Conservation (phyloP, 2,888 invertebrate species). For the Tuberolachnus salignus region DNA sequence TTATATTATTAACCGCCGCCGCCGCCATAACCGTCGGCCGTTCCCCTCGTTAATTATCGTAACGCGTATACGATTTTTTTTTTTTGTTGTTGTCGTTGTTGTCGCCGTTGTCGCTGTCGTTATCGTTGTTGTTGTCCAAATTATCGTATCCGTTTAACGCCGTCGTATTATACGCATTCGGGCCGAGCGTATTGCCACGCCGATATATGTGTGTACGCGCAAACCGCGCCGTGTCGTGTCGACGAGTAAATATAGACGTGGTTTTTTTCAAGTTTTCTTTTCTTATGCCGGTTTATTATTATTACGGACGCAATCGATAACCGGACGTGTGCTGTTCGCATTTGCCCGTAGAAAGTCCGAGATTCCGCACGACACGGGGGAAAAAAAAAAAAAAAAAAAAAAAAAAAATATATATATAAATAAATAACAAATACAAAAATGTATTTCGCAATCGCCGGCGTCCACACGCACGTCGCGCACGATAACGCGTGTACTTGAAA, state of each 20-base stretch:
- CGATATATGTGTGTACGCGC: too few species aligned
- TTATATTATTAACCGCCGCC: neutral
- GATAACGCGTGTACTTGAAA: constrained; percentile 48
- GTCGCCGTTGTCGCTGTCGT: too few species aligned
- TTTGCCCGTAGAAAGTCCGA: constrained; percentile 24
- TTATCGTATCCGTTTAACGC: neutral
- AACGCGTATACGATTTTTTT: too few species aligned
- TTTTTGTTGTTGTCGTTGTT: too few species aligned
- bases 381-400: neutral
- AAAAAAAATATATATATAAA: constrained; percentile 1
- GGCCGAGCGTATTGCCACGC: too few species aligned
- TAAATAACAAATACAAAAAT: neutral
- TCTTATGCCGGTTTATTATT: constrained; percentile 4
- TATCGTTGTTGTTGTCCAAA: too few species aligned
- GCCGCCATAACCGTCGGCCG: too few species aligned
- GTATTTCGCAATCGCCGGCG: too few species aligned
- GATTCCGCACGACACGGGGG: neutral
- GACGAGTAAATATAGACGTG: neutral
- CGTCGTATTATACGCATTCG: neutral
- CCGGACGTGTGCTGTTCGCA: neutral
- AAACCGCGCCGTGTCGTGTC: neutral
- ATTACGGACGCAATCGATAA: neutral
- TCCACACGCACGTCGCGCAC: neutral
- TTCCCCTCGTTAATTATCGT: too few species aligned
- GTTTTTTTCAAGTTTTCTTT: too few species aligned